Evolutionary conservation across 2,797 vertebrate species (phyloP).

Genomic region (Sebastes itinus): DNA sequence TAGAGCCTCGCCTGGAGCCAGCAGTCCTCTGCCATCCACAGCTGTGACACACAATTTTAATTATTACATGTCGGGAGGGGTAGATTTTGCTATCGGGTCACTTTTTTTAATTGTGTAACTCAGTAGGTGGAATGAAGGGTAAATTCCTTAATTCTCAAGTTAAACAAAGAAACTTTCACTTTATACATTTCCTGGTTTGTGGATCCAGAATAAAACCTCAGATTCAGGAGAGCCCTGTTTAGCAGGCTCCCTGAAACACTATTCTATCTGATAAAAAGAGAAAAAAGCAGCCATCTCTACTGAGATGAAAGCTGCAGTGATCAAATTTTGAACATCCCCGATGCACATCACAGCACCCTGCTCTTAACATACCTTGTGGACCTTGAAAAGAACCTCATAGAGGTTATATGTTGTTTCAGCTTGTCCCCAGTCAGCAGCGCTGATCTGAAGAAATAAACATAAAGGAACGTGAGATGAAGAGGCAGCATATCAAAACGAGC

Average conservation of each 20-base stretch:
- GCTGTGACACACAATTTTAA: constrained; percentile 75
- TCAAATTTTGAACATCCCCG: constrained; percentile 10
- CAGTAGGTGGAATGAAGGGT: not conserved
- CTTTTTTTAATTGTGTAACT: not conserved
- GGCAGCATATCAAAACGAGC: constrained; percentile 15
- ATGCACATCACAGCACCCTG: constrained; percentile 1
- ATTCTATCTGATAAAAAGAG: not conserved
- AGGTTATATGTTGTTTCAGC: constrained; percentile 93
- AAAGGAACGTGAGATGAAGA: constrained; percentile 39
- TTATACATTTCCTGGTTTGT: not conserved
- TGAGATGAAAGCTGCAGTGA: constrained; percentile 22
- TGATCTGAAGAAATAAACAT: constrained; percentile 82
- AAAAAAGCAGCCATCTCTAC: not conserved
- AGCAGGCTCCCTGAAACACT: constrained; percentile 4
- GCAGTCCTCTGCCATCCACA: constrained; percentile 91
- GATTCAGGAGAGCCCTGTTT: not conserved
- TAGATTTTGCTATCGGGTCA: not conserved
- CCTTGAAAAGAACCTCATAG: constrained; percentile 98
- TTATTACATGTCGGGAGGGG: not conserved
- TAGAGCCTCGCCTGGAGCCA: constrained; percentile 91
- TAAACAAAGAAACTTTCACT: not conserved
- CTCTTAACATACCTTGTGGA: constrained; percentile 89
- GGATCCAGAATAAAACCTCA: not conserved
- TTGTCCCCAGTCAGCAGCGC: constrained; percentile 88
- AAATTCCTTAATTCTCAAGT: not conserved